Evolutionary conservation across 1,140 invertebrate species (phyloP).

Genomic region (Apolygus lucorum): DNA sequence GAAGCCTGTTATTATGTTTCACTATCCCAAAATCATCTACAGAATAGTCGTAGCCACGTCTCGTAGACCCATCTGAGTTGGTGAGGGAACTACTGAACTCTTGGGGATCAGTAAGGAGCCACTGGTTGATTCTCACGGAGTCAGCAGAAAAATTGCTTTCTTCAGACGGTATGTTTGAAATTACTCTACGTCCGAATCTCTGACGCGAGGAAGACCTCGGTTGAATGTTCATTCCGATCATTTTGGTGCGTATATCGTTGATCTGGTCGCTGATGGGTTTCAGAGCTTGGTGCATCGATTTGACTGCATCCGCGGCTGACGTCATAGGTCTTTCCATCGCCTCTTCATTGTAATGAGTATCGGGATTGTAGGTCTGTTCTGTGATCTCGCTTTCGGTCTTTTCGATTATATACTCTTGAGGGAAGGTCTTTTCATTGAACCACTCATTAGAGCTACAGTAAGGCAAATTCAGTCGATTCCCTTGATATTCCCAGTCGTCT

Average conservation of each 20-base stretch:
- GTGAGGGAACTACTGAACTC: neutral
- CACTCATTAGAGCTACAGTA: neutral
- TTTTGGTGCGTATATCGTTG: neutral
- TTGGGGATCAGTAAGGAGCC: neutral
- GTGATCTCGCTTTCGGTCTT: neutral
- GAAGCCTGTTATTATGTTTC: neutral
- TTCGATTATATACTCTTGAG: neutral
- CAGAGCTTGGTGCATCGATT: neutral
- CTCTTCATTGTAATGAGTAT: neutral
- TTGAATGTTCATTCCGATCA: constrained; percentile 10
- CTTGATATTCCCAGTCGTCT: neutral
- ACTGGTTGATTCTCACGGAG: neutral
- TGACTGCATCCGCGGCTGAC: neutral
- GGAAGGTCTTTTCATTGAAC: neutral
- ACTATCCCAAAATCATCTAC: neutral
- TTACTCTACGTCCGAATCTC: no score
- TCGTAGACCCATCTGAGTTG: neutral
- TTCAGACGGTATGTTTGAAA: neutral
- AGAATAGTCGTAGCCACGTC: neutral
- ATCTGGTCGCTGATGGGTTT: constrained; percentile 4
- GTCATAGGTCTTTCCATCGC: neutral
- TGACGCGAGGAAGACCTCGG: neutral
- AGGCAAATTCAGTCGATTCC: neutral
- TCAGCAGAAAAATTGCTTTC: neutral
- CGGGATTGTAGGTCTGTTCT: neutral